These are phyloP conservation scores for Sula dactylatra DNA, from an alignment of 2,113 vertebrate genomes.

Conservation along the genomic window DNA sequence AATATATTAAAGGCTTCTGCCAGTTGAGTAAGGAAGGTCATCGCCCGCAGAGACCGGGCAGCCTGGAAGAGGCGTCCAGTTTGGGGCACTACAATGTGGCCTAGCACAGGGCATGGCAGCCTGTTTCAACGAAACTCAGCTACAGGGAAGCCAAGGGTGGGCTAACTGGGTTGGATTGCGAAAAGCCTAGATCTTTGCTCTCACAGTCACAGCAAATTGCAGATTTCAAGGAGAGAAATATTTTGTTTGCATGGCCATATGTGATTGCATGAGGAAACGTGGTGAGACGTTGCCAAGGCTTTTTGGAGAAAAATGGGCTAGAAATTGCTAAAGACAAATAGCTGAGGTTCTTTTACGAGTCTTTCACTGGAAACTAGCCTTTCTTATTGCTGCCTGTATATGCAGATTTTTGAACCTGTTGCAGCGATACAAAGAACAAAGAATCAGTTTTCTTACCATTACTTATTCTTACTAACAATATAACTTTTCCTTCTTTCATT, in stretches of 20 bases:
- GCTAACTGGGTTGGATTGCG: neutral
- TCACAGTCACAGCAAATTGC: neutral
- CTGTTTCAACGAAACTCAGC: neutral
- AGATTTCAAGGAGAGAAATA: neutral
- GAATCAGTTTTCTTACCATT: neutral
- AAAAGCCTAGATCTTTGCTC: neutral
- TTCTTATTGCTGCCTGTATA: neutral
- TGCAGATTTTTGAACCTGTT: neutral
- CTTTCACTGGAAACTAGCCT: neutral
- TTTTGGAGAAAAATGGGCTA: neutral
- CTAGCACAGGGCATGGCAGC: neutral
- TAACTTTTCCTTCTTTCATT: neutral
- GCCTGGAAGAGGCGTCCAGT: accelerated
- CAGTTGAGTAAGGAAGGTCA: neutral
- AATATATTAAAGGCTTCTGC: neutral
- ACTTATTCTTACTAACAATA: neutral
- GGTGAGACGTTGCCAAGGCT: neutral
- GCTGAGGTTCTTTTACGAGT: neutral
- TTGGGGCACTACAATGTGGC: accelerated
- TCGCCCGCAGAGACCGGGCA: accelerated
- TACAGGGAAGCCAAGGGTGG: neutral
- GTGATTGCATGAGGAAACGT: neutral
- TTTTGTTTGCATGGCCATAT: neutral
- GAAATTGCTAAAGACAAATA: neutral
- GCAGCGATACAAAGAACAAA: neutral